Conservation (phyloP, 1,140 invertebrate species). For the Zaprionus lachaisei region DNA sequence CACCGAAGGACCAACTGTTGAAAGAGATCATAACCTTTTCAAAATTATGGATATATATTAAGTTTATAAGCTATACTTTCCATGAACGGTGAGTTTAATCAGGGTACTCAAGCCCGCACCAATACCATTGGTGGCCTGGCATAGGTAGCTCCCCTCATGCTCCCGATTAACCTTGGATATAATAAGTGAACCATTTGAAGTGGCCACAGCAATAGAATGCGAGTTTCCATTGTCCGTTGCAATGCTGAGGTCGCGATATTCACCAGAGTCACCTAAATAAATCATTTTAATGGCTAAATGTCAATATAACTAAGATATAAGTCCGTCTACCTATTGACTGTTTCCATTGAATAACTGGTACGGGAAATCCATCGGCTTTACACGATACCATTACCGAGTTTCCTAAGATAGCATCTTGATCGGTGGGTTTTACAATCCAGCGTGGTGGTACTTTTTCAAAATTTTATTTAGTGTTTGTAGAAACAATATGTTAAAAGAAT, state of each 20-base stretch:
- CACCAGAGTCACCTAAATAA: conserved; percentile 84
- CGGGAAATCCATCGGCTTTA: conserved; percentile 91
- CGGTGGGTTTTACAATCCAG: conserved; percentile 92
- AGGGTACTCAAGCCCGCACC: conserved; percentile 91
- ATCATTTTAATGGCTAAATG: background rate
- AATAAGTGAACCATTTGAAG: conserved; percentile 86
- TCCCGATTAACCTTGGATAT: conserved; percentile 86
- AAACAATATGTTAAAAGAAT: conserved; percentile 4
- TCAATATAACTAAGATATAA: conserved; percentile 47
- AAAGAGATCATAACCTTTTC: background rate
- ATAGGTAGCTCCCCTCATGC: conserved; percentile 93
- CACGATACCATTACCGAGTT: conserved; percentile 90
- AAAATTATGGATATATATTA: background rate
- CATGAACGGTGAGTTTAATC: conserved; percentile 90
- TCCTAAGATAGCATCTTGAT: conserved; percentile 90
- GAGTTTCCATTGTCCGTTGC: conserved; percentile 49
- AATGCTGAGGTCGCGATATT: conserved; percentile 87
- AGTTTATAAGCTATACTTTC: conserved; percentile 84
- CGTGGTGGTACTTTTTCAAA: conserved; percentile 89
- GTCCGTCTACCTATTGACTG: conserved; percentile 85
- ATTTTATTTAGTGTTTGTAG: conserved; percentile 28
- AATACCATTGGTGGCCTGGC: conserved; percentile 90
- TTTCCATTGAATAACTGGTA: conserved; percentile 90
- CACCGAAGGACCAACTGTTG: conserved; percentile 71
- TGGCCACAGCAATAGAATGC: conserved; percentile 54